Evolutionary conservation across 2,888 invertebrate genomes (phyloP), one percentile per base, ranked within the genome.

Genomic region (Pachydiplax longipennis): DNA sequence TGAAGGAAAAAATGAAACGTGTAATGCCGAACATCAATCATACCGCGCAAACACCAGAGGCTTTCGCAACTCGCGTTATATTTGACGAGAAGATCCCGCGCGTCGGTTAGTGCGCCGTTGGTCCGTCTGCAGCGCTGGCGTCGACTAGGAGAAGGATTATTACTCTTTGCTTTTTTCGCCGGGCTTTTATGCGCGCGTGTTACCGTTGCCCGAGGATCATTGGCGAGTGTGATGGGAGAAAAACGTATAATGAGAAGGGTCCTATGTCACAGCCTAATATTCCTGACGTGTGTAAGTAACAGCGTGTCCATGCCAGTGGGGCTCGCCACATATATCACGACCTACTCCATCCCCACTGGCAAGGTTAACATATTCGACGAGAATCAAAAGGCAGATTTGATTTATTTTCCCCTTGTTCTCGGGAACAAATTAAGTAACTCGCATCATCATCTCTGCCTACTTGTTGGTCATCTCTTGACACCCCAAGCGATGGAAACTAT

Each of bases 1-100:
- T 4, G 73, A 31, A 73, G 73, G 10, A 73, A 73, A 73, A 73
- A 73, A 73, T 25, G 25, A 73, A 73, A 25, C 73, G 73, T 10
- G 73, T 73, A 73, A 73, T 73, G 73, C 73, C 73, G 31, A 73
- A 73, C 73, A 73, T 73, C 73, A 73, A 73, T 73, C 73, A 73
- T 73, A 5, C 25, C 13, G 25, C 73, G 73, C 31, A 73, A 73
- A 73, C 73, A 73, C 73, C 73, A 12, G n/a, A 22, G 73, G 73
- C 73, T 73, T 73, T 73, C 73, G 73, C 73, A 31, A 25, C 73
- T 73, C 73, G 73, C 31, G 73, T 73, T 73, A 31, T 73, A 73
- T 73, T 73, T 73, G 73, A 73, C 73, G 73, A 73, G 73, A 73
- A 73, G 73, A 73, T 73, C 73, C 73, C 73, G 73, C 73, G 73